Evolutionary conservation across 2,113 vertebrate species (phyloP), one percentile per base, ranked within the genome.

Genomic region (Oreochromis spilurus): DNA sequence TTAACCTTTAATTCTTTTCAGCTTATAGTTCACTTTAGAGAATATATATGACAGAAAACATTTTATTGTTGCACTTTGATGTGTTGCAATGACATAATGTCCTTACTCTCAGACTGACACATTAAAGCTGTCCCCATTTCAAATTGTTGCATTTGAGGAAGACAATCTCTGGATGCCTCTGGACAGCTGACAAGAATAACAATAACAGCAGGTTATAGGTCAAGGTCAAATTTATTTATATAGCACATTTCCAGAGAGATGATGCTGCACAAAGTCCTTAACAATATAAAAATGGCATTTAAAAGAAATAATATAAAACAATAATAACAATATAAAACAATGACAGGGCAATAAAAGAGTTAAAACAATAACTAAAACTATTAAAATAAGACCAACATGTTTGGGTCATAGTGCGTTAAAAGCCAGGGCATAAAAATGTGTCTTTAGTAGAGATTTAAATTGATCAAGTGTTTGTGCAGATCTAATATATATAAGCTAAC

Each of bases 211-310:
- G 26, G 26, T 26, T 9, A 58, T 9, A 29, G 55, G n/a, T 54
- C 11, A 2, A 13, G 57, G 29, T 60, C 1, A 34, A 34, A 60
- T 60, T 34, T 34, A 34, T 60, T 60, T 6, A 60, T 0, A 10
- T 60, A 19, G 57, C 16, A 19, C 29, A 60, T 34, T 60, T 60
- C 57, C 29, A 60, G 8, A 60, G 8, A 60, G 29, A 60, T 0
- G 2, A 60, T 0, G 29, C 57, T 60, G 57, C 29, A 34, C 29
- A 60, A 60, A 60, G 57, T 26, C 26, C 26, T 26, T 26, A 26
- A 19, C 0, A 60, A 19, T 34, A 0, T 60, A 34, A 60, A 34
- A 60, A 60, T 0, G 29, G 16, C 29, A 34, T 1, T 34, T 17
- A 34, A 60, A 34, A 60, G 29, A 60, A 60, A 34, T 26, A 26